Evolutionary conservation across 2,888 invertebrate species (phyloP).

Genomic region (Cryptophagus acutangulus): DNA sequence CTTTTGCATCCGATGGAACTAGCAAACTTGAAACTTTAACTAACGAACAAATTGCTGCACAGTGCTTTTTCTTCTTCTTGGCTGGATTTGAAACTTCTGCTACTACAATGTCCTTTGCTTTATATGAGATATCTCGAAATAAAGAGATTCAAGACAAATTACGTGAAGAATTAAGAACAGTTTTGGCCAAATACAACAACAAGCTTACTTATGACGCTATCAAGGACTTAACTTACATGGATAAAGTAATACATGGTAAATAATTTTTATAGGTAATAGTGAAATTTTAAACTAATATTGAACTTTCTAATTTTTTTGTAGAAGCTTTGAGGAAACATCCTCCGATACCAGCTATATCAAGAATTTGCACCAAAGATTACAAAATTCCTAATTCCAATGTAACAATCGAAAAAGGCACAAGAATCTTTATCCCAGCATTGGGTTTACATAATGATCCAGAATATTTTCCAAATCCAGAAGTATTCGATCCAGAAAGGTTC

Average conservation of each 20-base stretch:
- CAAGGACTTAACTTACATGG: conserved; percentile 40
- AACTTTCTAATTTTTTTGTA: conserved; percentile 1
- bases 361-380: conserved; percentile 13
- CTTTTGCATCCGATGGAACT: conserved; percentile 16
- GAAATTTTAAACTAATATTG: neutral
- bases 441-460: conserved; percentile 18
- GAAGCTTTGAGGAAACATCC: neutral
- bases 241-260: conserved; percentile 45
- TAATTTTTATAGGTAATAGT: neutral
- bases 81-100: conserved; percentile 28
- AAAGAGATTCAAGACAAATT: conserved; percentile 22
- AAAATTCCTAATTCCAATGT: conserved; percentile 8
- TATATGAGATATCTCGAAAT: conserved; percentile 23
- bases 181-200: conserved; percentile 20
- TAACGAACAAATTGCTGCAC: conserved; percentile 16
- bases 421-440: neutral
- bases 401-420: conserved; percentile 15
- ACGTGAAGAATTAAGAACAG: conserved; percentile 23
- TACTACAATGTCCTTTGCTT: conserved; percentile 23
- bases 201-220: conserved; percentile 29
- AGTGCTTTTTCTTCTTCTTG: conserved; percentile 24
- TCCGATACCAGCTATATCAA: neutral
- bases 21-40: neutral
- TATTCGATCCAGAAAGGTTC: conserved; percentile 59
- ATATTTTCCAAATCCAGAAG: conserved; percentile 51